Percentiles rank a stretch among this genome's conserved stretches.
Evolutionary conservation across 2,797 vertebrate genomes (phyloP).

Genomic region (Anomalospiza imberbis): DNA sequence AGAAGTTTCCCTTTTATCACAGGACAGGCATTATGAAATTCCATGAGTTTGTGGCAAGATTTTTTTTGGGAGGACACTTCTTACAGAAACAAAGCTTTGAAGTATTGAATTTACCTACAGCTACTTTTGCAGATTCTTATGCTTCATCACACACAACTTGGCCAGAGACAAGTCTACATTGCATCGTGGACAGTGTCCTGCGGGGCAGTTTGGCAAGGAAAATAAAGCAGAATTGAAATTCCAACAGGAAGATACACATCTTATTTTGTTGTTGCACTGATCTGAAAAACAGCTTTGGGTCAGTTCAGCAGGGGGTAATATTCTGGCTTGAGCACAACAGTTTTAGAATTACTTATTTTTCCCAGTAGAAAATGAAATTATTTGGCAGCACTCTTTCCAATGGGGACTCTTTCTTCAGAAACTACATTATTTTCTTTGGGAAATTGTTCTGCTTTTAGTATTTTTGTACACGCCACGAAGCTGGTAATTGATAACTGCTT

Average conservation of each 20-base stretch:
- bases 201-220: background rate
- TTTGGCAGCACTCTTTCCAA: slow-evolving; percentile 13
- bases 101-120: background rate
- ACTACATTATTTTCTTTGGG: background rate
- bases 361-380: background rate
- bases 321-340: background rate
- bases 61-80: background rate
- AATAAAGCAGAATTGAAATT: background rate
- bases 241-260: background rate
- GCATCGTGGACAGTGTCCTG: background rate
- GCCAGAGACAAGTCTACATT: background rate
- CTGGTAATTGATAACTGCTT: background rate
- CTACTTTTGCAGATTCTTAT: background rate
- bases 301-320: slow-evolving; percentile 7
- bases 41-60: background rate
- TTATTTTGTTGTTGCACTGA: slow-evolving; percentile 15
- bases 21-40: background rate
- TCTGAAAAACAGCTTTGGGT: slow-evolving; percentile 24
- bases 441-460: background rate
- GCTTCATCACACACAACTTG: background rate
- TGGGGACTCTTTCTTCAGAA: background rate
- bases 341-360: slow-evolving; percentile 34
- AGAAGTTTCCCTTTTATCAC: background rate
- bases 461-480: background rate
- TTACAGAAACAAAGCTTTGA: background rate